Base-by-base conservation (phyloP, 2,797 vertebrate species). In the Bradypus variegatus region DNA sequence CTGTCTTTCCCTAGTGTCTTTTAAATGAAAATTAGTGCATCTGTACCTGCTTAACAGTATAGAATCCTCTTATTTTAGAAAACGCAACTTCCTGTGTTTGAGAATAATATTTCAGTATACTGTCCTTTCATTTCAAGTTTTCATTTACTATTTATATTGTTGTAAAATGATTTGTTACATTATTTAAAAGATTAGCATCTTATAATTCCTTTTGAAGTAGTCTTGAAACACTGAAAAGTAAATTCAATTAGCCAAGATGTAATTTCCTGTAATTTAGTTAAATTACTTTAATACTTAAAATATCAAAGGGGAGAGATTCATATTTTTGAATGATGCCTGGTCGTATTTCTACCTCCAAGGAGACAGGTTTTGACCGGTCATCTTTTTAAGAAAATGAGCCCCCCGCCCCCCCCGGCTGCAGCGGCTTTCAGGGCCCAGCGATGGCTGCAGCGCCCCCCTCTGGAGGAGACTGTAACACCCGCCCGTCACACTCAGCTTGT, bases 221-320 rank as follows among this genome's bases (percentile, higher is more conserved):
- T 11, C 48, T 87, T 77, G 69, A 36, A 76, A 33, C 16, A 25
- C 67, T 41, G 48, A 64, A 73, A 87, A 53, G 41, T 21, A 45
- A 92, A 81, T 84, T 91, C 29, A 86, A 29, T 81, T 36, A 81
- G 67, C 36, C 69, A 19, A 25, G 76, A 48, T 78, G 25, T 7
- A 75, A 84, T 91, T 84, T 83, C 60, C 72, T 84, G 1, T 77
- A 69, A 94, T 77, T 89, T 94, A 73, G 19, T 79, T 86, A 76
- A 85, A 73, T 58, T 8, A 16, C 8, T 79, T 90, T 80, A 31
- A 31, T 82, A 78, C 53, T 65, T 77, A 45, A 73, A 82, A 31
- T 55, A 77, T 67, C 41, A 69, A 72, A 65, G n/a, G 31, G 84
- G 53, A 88, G 77, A 73, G 31, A 62, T 19, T 36, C 1, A 11